Evolutionary conservation across 2,113 vertebrate species (phyloP).

Genomic region (Polypterus senegalus): DNA sequence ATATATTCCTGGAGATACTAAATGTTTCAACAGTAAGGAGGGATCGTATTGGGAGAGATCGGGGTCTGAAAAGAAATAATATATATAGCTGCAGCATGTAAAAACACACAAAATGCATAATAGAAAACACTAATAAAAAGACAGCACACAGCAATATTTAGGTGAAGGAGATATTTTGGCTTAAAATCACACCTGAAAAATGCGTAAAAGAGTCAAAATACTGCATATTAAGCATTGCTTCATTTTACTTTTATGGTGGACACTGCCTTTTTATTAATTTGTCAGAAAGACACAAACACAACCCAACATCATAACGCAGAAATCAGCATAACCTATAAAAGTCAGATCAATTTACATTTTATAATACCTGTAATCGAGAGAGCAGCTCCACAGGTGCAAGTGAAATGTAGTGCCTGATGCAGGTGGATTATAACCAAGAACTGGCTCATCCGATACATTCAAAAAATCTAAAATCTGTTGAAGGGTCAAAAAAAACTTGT

Average conservation of each 20-base stretch:
- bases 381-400: constrained; percentile 91
- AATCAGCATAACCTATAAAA: neutral
- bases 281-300: too few species aligned
- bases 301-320: neutral
- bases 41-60: constrained; percentile 77
- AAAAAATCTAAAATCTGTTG: constrained; percentile 83
- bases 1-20: constrained; percentile 86
- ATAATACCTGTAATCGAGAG: constrained; percentile 81
- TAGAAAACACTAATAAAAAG: too few species aligned
- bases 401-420: constrained; percentile 82
- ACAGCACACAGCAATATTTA: too few species aligned
- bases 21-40: constrained; percentile 88
- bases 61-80: constrained; percentile 52
- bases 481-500: constrained; percentile 19
- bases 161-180: too few species aligned
- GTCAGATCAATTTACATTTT: constrained; percentile 1
- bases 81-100: too few species aligned
- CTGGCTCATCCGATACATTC: constrained; percentile 89
- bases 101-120: too few species aligned
- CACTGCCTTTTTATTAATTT: too few species aligned
- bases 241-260: too few species aligned
- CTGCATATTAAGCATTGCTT: too few species aligned
- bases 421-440: constrained; percentile 87
- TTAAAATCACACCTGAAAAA: too few species aligned
- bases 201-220: too few species aligned